A percentile compares a stretch with the other conserved stretches of the same genome.
Evolutionary conservation across 2,888 invertebrate species (phyloP).

Genomic region (Tenodera sinensis): DNA sequence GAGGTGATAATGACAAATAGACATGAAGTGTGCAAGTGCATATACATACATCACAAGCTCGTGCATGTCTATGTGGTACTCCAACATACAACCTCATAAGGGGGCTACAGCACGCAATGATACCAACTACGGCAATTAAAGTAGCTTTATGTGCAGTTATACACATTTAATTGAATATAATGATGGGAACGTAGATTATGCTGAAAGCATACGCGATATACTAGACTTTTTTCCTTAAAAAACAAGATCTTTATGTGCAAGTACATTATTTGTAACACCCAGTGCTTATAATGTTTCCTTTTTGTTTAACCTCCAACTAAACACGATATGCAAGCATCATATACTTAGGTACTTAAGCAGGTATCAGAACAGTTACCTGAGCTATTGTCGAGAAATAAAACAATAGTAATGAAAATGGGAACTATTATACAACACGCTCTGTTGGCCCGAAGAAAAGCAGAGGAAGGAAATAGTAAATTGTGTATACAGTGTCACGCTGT

Average conservation of each 20-base stretch:
- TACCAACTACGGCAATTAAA: neutral
- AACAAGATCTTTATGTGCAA: neutral
- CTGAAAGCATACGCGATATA: neutral
- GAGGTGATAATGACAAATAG: no score
- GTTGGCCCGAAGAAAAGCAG: no score
- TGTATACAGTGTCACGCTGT: no score
- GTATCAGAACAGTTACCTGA: no score
- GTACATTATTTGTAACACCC: neutral
- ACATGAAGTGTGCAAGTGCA: no score
- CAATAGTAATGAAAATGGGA: no score
- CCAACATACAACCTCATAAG: neutral
- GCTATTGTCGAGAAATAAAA: no score
- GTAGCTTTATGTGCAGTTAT: neutral
- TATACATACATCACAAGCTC: neutral
- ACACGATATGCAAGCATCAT: no score
- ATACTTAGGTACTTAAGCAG: no score
- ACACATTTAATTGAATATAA: neutral
- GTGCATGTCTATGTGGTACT: neutral
- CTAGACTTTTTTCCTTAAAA: neutral
- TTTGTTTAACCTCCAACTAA: neutral
- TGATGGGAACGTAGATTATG: neutral
- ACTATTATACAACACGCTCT: no score
- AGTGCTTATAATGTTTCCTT: neutral
- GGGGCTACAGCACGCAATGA: neutral
- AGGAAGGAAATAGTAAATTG: no score